Evolutionary conservation across 1,140 invertebrate genomes (phyloP).

Genomic region (Ceratosolen solmsi): DNA sequence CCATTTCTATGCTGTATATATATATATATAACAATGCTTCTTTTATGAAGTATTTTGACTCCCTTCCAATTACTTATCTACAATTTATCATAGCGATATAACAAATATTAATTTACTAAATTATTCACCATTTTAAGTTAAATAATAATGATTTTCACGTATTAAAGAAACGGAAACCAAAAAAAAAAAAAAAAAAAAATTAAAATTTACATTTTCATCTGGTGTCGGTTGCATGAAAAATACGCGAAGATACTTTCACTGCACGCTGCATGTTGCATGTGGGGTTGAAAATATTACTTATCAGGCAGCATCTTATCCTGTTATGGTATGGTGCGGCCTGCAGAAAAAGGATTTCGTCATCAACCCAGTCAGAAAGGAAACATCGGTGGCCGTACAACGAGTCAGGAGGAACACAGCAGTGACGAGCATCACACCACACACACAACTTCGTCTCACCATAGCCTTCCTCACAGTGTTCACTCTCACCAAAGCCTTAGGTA

Average conservation of each 20-base stretch:
- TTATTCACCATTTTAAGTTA: too few relatives aligned
- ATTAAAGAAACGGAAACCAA: too few relatives aligned
- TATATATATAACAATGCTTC: too few relatives aligned
- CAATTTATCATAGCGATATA: neutral
- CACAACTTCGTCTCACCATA: conserved; percentile 70
- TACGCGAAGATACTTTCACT: conserved; percentile 43
- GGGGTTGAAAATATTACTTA: conserved; percentile 59
- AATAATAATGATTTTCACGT: too few relatives aligned
- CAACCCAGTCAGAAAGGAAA: conserved; percentile 63
- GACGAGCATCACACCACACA: conserved; percentile 78
- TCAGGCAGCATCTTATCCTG: conserved; percentile 64
- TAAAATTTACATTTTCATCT: neutral
- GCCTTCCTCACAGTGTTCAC: conserved; percentile 70
- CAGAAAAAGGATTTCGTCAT: conserved; percentile 67
- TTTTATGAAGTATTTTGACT: neutral
- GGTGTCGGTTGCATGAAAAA: conserved; percentile 11
- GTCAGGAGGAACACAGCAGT: conserved; percentile 83
- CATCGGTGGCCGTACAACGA: conserved; percentile 71
- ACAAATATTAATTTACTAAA: too few relatives aligned
- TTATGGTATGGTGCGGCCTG: conserved; percentile 63
- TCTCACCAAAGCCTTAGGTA: conserved; percentile 73
- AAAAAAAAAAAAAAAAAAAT: too few relatives aligned
- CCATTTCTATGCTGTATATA: neutral
- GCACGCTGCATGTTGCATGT: conserved; percentile 59
- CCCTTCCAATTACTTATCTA: neutral